Evolutionary conservation across 2,797 vertebrate species (phyloP), one percentile per base, ranked within the genome.

Genomic region (Silurus aristotelis): DNA sequence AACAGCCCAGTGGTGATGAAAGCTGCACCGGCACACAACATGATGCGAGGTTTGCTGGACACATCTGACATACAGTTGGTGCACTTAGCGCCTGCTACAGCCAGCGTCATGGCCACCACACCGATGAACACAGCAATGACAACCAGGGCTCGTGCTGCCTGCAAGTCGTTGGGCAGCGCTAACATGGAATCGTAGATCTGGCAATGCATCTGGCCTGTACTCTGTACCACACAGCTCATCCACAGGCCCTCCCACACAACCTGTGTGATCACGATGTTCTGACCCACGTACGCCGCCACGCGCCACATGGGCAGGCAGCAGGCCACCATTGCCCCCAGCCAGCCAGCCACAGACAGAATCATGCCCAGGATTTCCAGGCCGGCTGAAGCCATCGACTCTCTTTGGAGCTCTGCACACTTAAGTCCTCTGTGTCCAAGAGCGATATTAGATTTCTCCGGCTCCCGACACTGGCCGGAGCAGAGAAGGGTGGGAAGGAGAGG

Each of bases 191-290:
- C 95, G 13, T 96, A 95, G 75, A 96, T 93, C 85, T 86, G 93
- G 91, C 95, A 96, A 93, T 96, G 95, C 95, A 96, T 96, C 92
- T 96, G 95, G 0, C 95, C 95, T 0, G 95, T 96, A 93, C 95
- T 96, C 91, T 96, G 95, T 85, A 96, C 95, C 10, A 95, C 95
- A 5, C 95, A 96, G 91, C 95, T 94, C 95, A 96, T 96, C 95
- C 95, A 96, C 88, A 96, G 88, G 27, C 95, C 95, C 83, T 96
- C 95, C 95, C 95, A 96, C 89, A 96, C 95, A 79, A 96, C 94
- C 92, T 96, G 95, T 1, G 95, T 95, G 87, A 96, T 93, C 83
- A 96, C 95, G 0, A 96, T 95, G 93, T 96, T 96, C 93, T 96
- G 95, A 66, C 95, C 95, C 66, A 96, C 90, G 91, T 92, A 96